These are phyloP conservation scores for Phrynocephalus forsythii DNA, from an alignment of 2,797 vertebrate genomes.

Conservation along the genomic window DNA sequence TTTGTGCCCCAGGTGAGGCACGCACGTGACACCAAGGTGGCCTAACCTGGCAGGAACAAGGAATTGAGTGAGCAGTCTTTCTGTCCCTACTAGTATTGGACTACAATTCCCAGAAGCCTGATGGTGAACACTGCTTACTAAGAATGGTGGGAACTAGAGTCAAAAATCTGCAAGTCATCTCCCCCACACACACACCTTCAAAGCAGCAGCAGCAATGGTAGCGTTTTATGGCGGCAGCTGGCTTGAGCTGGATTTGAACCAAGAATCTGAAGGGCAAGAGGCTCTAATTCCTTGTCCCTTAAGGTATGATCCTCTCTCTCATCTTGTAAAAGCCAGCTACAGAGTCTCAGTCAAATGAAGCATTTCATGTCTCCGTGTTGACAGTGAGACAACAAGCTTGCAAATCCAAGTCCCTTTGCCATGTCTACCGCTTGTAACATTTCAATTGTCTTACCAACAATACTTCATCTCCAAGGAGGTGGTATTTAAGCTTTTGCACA, in stretches of 20 bases:
- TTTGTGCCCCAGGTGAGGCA: no score
- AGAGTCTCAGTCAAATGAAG: slow-evolving; percentile 58
- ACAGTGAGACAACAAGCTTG: slow-evolving; percentile 48
- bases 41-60: no score
- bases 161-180: neutral
- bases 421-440: slow-evolving; percentile 49
- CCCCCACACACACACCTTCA: neutral
- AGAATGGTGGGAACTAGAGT: neutral
- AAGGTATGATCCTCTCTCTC: slow-evolving; percentile 32
- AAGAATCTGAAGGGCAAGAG: slow-evolving; percentile 37
- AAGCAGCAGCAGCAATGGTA: slow-evolving; percentile 9
- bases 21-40: no score
- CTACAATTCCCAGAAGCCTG: neutral
- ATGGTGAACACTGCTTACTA: neutral
- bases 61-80: no score
- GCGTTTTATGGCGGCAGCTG: slow-evolving; percentile 27
- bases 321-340: slow-evolving; percentile 51
- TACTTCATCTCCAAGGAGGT: slow-evolving; percentile 17
- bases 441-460: slow-evolving; percentile 42
- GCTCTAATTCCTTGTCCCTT: slow-evolving; percentile 21
- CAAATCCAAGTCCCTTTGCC: slow-evolving; percentile 46
- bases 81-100: no score
- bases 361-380: slow-evolving; percentile 30
- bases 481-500: slow-evolving; percentile 27
- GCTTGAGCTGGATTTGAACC: slow-evolving; percentile 40